Evolutionary conservation across 2,888 invertebrate species (phyloP).

Genomic region (Lypha dubia): DNA sequence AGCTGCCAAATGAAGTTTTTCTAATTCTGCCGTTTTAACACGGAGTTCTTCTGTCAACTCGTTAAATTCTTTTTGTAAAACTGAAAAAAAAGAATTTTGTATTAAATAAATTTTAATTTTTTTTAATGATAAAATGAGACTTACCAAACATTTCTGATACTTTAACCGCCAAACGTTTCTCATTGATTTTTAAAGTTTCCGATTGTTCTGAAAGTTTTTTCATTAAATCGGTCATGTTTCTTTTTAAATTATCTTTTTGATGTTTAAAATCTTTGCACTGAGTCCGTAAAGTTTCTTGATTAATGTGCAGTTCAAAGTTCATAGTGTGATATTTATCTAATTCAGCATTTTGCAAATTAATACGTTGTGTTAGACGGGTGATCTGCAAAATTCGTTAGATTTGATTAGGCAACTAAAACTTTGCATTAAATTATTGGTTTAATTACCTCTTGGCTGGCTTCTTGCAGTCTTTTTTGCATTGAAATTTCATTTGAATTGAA

Average conservation of each 20-base stretch:
- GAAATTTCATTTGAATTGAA: conserved; percentile 76
- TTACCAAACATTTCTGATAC: conserved; percentile 79
- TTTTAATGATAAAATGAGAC: neutral
- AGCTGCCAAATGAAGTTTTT: conserved; percentile 76
- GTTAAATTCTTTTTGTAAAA: conserved; percentile 78
- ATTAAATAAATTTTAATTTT: too few species aligned
- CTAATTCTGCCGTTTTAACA: conserved; percentile 78
- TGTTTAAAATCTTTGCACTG: conserved; percentile 80
- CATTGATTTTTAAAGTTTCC: conserved; percentile 78
- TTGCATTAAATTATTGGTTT: neutral
- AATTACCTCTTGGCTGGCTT: conserved; percentile 78
- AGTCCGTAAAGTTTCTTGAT: conserved; percentile 80
- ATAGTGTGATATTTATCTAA: conserved; percentile 80
- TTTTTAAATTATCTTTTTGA: conserved; percentile 79
- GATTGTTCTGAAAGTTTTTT: conserved; percentile 80
- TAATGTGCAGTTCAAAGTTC: conserved; percentile 82
- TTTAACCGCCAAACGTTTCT: conserved; percentile 79
- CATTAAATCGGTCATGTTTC: conserved; percentile 78
- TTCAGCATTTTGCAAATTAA: conserved; percentile 80
- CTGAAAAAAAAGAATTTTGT: too few species aligned
- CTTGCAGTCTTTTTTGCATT: conserved; percentile 79
- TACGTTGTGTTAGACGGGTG: conserved; percentile 78
- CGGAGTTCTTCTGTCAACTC: conserved; percentile 76
- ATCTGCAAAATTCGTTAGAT: conserved; percentile 75
- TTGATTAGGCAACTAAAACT: neutral